phyloP scores from a whole-genome alignment of 1,140 invertebrate species.

The Drosophila eugracilis region DNA sequence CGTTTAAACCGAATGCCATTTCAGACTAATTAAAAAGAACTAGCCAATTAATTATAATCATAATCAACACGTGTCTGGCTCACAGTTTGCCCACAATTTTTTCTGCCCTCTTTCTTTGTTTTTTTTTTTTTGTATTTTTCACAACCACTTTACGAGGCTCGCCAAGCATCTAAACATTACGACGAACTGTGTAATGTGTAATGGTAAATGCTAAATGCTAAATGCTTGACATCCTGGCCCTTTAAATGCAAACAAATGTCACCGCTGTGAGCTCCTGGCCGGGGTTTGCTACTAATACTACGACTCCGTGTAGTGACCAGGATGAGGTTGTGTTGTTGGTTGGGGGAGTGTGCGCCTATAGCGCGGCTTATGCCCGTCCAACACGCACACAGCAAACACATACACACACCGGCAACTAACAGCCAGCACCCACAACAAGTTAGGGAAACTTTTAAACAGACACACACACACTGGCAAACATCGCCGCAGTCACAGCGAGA shows the following conservation, averaged over 20 bases:
- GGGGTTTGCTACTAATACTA: no score
- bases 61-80: slow-evolving; percentile 57
- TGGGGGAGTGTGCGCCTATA: slow-evolving; percentile 5
- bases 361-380: slow-evolving; percentile 62
- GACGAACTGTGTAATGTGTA: slow-evolving; percentile 47
- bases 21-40: slow-evolving; percentile 63
- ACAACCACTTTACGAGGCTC: slow-evolving; percentile 16
- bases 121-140: slow-evolving; percentile 8
- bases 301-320: not conserved
- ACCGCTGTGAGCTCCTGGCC: slow-evolving; percentile 38
- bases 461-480: slow-evolving; percentile 44
- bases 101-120: no score
- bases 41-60: slow-evolving; percentile 75
- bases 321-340: not conserved
- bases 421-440: slow-evolving; percentile 63
- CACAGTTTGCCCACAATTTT: slow-evolving; percentile 4
- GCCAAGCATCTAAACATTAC: slow-evolving; percentile 32
- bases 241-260: slow-evolving; percentile 73
- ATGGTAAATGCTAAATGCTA: slow-evolving; percentile 75
- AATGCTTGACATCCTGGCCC: slow-evolving; percentile 65
- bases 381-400: slow-evolving; percentile 56
- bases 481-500: slow-evolving; percentile 34
- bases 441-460: slow-evolving; percentile 69
- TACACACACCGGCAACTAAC: slow-evolving; percentile 25
- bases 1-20: slow-evolving; percentile 41